Evolutionary conservation across 2,888 invertebrate genomes (phyloP).

Genomic region (Philopedon plagiatum): DNA sequence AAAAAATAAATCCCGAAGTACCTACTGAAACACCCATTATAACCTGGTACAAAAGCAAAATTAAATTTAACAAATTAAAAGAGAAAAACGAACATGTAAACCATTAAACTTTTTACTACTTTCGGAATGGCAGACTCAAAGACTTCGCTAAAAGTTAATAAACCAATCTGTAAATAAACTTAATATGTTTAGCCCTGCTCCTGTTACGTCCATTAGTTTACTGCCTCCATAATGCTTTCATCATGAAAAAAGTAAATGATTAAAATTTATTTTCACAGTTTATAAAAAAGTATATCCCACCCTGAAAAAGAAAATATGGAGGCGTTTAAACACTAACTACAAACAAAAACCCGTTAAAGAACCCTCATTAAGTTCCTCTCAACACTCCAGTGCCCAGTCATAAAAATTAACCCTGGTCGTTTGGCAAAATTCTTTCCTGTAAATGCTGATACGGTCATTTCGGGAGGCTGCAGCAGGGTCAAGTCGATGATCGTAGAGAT

Average conservation of each 20-base stretch:
- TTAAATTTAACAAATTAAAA: no score
- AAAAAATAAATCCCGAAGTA: no score
- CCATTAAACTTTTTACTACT: no score
- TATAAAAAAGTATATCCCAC: no score
- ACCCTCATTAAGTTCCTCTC: conserved; percentile 32
- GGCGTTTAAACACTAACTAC: background rate
- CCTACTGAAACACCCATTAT: no score
- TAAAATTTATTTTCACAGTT: background rate
- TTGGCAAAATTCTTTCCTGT: conserved; percentile 27
- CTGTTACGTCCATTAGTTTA: no score
- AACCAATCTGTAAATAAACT: background rate
- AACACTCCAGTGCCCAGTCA: conserved; percentile 16
- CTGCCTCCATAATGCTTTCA: no score
- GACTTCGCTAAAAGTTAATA: no score
- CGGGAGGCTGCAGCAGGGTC: conserved; percentile 16
- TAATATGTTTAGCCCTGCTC: background rate
- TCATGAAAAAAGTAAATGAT: no score
- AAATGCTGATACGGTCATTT: conserved; percentile 28
- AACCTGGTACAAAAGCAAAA: no score
- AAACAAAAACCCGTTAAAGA: conserved; percentile 11
- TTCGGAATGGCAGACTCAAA: no score
- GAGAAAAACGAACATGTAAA: no score
- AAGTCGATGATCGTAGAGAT: conserved; percentile 15
- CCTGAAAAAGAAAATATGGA: background rate
- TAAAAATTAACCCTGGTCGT: conserved; percentile 24